Percentiles rank a stretch among this genome's conserved stretches.
Evolutionary conservation across 2,888 invertebrate genomes (phyloP).

Genomic region (Drosophila mettleri): DNA sequence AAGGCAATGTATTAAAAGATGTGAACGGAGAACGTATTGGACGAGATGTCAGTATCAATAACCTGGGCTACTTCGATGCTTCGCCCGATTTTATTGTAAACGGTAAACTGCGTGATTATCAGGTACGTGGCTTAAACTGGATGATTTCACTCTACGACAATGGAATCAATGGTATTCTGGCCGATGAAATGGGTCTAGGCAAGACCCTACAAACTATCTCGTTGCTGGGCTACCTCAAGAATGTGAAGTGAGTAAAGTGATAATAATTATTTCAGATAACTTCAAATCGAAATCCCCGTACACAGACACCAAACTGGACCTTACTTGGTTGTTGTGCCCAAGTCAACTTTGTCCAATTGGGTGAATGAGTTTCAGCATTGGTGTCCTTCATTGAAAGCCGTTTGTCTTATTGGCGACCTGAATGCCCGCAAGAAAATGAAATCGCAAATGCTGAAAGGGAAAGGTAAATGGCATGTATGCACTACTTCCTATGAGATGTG

Average conservation of each 20-base stretch:
- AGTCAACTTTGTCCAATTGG: slow-evolving; percentile 99
- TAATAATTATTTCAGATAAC: background rate
- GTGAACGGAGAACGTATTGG: slow-evolving; percentile 98
- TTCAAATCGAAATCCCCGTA: background rate
- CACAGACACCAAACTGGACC: slow-evolving; percentile 94
- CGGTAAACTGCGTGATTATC: slow-evolving; percentile 98
- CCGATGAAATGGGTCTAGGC: slow-evolving; percentile 99
- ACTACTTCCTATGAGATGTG: slow-evolving; percentile 99
- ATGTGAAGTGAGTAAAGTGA: slow-evolving; percentile 87
- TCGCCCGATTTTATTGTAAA: slow-evolving; percentile 95
- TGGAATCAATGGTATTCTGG: slow-evolving; percentile 99
- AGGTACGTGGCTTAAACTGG: slow-evolving; percentile 99
- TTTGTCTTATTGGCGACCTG: slow-evolving; percentile 97
- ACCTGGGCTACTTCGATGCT: slow-evolving; percentile 94
- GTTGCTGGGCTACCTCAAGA: slow-evolving; percentile 98
- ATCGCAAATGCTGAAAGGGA: slow-evolving; percentile 95
- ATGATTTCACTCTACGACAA: slow-evolving; percentile 99
- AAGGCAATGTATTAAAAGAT: slow-evolving; percentile 87
- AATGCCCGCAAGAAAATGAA: slow-evolving; percentile 95
- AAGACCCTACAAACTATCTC: slow-evolving; percentile 99
- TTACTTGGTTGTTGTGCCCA: slow-evolving; percentile 99
- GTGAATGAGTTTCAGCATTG: slow-evolving; percentile 98
- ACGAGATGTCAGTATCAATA: slow-evolving; percentile 93
- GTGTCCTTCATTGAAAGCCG: slow-evolving; percentile 96
- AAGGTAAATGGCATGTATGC: slow-evolving; percentile 99